Evolutionary conservation across 2,797 vertebrate species (phyloP), one percentile per base, ranked within the genome.

Genomic region (Sebastes nivosus): DNA sequence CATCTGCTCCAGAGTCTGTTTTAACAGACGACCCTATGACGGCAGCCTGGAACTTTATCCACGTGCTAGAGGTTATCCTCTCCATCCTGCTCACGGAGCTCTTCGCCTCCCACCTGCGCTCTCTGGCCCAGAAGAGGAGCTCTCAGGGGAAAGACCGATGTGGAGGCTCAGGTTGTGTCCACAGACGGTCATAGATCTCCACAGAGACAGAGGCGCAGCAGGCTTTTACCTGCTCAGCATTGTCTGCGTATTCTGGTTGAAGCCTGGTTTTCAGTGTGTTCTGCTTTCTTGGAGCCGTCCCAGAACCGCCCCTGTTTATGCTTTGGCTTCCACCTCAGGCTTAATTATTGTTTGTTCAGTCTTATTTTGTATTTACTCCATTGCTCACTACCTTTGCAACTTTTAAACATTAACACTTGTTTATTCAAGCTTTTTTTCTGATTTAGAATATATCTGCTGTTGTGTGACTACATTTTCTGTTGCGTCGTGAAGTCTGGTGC

Each of bases 191-290:
- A 65, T 89, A 7, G 88, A 94, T 74, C 64, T 93, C 72, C 91
- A 93, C 60, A 77, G 63, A 74, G 67, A 91, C 83, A 88, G 58
- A 79, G 54, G 34, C 13, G 59, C 77, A 2, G 63, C 91, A 7
- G 8, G 79, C 11, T 84, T 90, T 59, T 92, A 94, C 79, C 75
- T 94, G 70, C 16, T 94, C 36, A 91, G 88, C 52, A 72, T 90
- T 42, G 58, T 24, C 59, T 93, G 52, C 55, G 69, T n/a, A 66
- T 93, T 52, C 10, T 76, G 38, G 64, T 89, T 38, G 88, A 93
- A 67, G 20, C 59, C 38, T 87, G 77, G 52, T 93, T 92, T 63
- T 63, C 6, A 93, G 54, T 89, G 70, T 29, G 34, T 88, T 50
- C 71, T 91, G 60, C 63, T 92, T 8, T 52, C 0, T 24, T 94